These are phyloP conservation scores for Brachyhypopomus gauderio DNA, from an alignment of 2,113 vertebrate species.

Conservation along the genomic window DNA sequence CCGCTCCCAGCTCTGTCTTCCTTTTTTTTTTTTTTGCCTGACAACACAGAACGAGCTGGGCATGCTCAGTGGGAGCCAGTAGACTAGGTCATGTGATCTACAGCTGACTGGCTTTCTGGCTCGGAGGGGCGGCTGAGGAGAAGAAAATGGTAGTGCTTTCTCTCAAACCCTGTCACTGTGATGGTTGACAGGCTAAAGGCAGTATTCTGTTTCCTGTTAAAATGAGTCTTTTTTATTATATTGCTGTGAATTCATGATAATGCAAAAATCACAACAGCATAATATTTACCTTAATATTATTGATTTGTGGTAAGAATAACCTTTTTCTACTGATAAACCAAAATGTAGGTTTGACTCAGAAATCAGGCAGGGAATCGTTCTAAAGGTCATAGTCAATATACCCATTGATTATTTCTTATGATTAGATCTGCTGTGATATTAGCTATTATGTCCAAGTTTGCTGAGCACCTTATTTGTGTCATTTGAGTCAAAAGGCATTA, in stretches of 20 bases:
- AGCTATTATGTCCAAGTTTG: slow-evolving; percentile 66
- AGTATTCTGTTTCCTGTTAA: background rate
- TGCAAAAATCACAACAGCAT: too few relatives aligned
- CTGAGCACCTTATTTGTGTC: slow-evolving; percentile 55
- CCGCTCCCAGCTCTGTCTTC: slow-evolving; percentile 58
- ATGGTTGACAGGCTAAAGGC: background rate
- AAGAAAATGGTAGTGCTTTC: background rate
- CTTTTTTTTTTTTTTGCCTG: slow-evolving; percentile 78
- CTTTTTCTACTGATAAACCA: background rate
- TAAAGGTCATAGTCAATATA: background rate
- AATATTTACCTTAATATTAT: too few relatives aligned
- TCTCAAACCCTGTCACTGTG: background rate
- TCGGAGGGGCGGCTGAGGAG: slow-evolving; percentile 38
- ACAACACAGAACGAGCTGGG: slow-evolving; percentile 77
- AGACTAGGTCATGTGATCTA: slow-evolving; percentile 73
- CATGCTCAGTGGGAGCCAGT: slow-evolving; percentile 74
- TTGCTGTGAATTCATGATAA: too few relatives aligned
- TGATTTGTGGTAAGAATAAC: background rate
- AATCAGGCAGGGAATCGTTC: background rate
- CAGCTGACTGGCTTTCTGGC: slow-evolving; percentile 68
- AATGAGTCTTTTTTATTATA: background rate
- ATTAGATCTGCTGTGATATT: slow-evolving; percentile 1
- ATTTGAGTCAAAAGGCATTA: slow-evolving; percentile 52
- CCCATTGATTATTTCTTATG: background rate
- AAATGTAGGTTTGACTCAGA: background rate